Percentiles rank a stretch among this genome's conserved stretches.
Evolutionary conservation across 2,888 invertebrate genomes (phyloP).

Genomic region (Eudemis profundana): DNA sequence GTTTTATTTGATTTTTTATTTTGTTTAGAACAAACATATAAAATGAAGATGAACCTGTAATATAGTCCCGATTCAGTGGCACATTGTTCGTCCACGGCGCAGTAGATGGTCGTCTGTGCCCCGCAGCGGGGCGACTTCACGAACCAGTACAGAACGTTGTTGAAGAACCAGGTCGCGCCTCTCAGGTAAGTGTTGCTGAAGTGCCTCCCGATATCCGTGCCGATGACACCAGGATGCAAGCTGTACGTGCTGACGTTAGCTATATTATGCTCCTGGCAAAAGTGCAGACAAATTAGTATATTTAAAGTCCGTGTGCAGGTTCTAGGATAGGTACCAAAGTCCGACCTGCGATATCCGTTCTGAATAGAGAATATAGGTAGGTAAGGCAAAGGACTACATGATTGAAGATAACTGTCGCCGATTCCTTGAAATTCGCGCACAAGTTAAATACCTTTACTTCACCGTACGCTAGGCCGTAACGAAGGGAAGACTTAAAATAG

Average conservation of each 20-base stretch:
- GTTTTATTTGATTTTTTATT: no score
- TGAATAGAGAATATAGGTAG: no score
- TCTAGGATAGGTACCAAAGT: no score
- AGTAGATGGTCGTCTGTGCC: constrained; percentile 90
- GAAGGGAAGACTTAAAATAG: no score
- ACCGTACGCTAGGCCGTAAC: no score
- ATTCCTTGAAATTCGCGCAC: no score
- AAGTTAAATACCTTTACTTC: no score
- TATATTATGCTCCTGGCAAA: constrained; percentile 64
- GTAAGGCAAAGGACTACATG: no score
- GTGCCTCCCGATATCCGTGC: constrained; percentile 87
- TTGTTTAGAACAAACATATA: not conserved
- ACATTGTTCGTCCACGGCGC: constrained; percentile 87
- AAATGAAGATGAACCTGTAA: constrained; percentile 68
- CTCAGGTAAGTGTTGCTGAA: constrained; percentile 66
- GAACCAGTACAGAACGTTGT: constrained; percentile 69
- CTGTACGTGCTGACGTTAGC: constrained; percentile 85
- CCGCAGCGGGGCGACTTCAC: constrained; percentile 87
- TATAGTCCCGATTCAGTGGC: constrained; percentile 84
- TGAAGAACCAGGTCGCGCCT: constrained; percentile 65
- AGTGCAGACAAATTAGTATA: constrained; percentile 24
- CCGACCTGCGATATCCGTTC: no score
- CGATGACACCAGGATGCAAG: constrained; percentile 87
- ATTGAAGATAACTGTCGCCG: no score
- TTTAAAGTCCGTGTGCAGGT: no score